Conservation (phyloP, 2,113 vertebrate species). For the Gymnobelideus leadbeateri region DNA sequence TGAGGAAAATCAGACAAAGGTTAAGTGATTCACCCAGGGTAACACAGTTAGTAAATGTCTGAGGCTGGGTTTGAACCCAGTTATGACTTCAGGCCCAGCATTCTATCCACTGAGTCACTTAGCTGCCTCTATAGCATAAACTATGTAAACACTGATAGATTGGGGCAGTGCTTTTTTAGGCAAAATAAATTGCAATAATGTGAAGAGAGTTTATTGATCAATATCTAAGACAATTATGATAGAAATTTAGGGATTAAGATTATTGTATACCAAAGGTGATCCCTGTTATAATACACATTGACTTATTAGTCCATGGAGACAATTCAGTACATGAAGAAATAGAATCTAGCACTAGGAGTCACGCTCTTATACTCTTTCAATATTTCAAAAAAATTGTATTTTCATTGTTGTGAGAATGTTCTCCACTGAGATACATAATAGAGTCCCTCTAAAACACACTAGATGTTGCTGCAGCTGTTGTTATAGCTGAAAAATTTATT, state of each 20-base stretch:
- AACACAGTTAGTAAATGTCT: background rate
- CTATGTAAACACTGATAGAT: background rate
- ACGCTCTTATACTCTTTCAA: background rate
- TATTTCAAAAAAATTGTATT: background rate
- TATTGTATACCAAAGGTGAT: background rate
- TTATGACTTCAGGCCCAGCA: background rate
- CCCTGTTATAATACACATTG: background rate
- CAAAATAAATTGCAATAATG: background rate
- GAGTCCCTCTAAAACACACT: background rate
- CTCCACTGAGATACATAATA: background rate
- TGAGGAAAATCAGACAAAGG: background rate
- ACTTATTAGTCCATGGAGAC: background rate
- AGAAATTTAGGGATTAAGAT: background rate
- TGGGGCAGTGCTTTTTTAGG: background rate
- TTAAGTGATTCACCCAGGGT: background rate
- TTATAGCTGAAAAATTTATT: background rate
- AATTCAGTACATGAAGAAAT: background rate
- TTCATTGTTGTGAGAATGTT: background rate
- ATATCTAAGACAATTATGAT: background rate
- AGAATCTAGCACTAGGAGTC: background rate
- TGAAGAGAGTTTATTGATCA: background rate
- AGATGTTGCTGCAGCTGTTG: background rate
- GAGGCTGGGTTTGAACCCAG: background rate
- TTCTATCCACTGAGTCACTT: background rate
- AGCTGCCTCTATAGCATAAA: background rate